Base-by-base conservation (phyloP, 1,140 invertebrate species). In the Eriosoma lanigerum region DNA sequence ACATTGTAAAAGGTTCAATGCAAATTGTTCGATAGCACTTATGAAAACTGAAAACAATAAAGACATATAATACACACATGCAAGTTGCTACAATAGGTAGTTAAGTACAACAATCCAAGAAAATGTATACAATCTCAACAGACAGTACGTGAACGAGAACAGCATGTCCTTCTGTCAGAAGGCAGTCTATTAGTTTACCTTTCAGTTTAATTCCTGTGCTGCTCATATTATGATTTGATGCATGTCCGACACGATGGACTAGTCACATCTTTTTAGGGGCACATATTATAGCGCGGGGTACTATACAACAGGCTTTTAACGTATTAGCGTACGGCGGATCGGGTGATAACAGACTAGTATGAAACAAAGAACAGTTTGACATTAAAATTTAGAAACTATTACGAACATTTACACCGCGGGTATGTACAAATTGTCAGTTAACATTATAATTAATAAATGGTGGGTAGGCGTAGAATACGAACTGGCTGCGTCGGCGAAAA, bases 161-260 rank as follows among this genome's bases (percentile, higher is more conserved):
- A n/a, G n/a, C n/a, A n/a, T n/a, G n/a, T n/a, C n/a, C n/a, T n/a
- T n/a, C n/a, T n/a, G n/a, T n/a, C n/a, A n/a, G n/a, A n/a, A n/a
- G n/a, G n/a, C n/a, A n/a, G n/a, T n/a, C n/a, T 38, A 38, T 38
- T 38, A 3, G 29, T 75, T 56, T 48, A 78, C 75, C 75, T 78
- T 26, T 62, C 9, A 48, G 21, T 29, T 44, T 0, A 48, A 62
- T n/a, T 60, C 21, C 44, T 56, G 75, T 19, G 56, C 32, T 46
- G 56, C n/a, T 60, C 75, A 78, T 78, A 78, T 78, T 78, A 78
- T 9, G 75, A 15, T 62, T 78, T 78, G 32, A 78, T 3, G 56
- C 75, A 78, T 78, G 56, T 78, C 75, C 54, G 75, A 62, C 56
- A 62, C 56, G 56, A 62, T 38, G 52, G 52, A 73, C 70, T 26